These are phyloP conservation scores for Lepidocolaptes lacrymiger DNA, from an alignment of 2,797 vertebrate species.

Conservation along the genomic window DNA sequence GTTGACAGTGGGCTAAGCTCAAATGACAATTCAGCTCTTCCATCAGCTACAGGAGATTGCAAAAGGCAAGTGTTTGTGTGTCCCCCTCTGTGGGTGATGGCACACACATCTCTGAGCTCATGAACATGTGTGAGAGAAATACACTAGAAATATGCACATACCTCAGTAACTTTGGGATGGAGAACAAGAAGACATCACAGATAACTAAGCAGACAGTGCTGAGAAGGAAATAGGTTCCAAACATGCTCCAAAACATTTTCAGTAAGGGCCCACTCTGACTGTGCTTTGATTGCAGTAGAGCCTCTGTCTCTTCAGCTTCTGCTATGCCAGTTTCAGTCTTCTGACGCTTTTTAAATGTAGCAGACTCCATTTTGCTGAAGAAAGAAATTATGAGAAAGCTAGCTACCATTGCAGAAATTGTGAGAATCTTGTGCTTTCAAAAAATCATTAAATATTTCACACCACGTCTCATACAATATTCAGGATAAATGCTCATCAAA, in stretches of 20 bases:
- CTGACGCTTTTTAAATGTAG: background rate
- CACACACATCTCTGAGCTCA: background rate
- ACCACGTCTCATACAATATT: background rate
- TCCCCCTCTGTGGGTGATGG: background rate
- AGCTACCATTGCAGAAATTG: background rate
- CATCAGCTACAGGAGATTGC: background rate
- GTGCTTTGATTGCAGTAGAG: constrained; percentile 81
- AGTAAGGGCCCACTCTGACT: constrained; percentile 82
- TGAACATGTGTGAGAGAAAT: background rate
- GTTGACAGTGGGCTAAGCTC: background rate
- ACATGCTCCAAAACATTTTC: constrained; percentile 83
- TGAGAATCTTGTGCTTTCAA: background rate
- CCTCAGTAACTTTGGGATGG: constrained; percentile 90
- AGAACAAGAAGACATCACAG: constrained; percentile 90
- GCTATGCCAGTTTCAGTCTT: background rate
- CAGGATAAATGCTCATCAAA: background rate
- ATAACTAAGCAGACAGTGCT: constrained; percentile 86
- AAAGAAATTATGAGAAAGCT: background rate
- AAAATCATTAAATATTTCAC: background rate
- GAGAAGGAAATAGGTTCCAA: constrained; percentile 86
- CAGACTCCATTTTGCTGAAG: constrained; percentile 23
- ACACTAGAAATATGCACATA: constrained; percentile 54
- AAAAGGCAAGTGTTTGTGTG: background rate
- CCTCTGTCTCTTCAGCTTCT: constrained; percentile 80
- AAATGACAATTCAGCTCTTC: background rate